A percentile compares a stretch with the other conserved stretches of the same genome.
phyloP scores from a whole-genome alignment of 2,888 invertebrate species.

The Meta bourneti region DNA sequence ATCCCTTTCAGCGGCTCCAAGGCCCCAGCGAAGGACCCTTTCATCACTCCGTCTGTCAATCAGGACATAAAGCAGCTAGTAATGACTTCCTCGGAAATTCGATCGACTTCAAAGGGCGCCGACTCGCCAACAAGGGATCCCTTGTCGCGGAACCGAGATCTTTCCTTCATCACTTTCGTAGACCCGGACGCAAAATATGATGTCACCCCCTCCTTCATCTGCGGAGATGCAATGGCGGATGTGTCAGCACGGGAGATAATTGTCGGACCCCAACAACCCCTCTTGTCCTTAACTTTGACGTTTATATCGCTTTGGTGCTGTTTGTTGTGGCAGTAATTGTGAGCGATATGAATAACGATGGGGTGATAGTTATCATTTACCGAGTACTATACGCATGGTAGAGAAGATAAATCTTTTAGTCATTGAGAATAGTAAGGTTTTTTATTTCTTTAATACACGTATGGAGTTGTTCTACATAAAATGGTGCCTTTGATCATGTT shows the following conservation, averaged over 20 bases:
- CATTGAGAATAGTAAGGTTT: too few species aligned
- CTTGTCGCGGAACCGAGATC: conserved; percentile 22
- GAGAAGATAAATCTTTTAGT: too few species aligned
- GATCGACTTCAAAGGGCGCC: conserved; percentile 65
- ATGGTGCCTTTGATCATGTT: too few species aligned
- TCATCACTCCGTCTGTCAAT: conserved; percentile 70
- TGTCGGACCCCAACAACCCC: background rate
- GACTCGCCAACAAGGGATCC: conserved; percentile 39
- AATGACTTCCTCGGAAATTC: conserved; percentile 60
- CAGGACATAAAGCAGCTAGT: conserved; percentile 67
- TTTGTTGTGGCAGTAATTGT: background rate
- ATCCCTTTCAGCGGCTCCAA: conserved; percentile 31
- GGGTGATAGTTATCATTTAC: background rate
- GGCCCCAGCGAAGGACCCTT: conserved; percentile 7
- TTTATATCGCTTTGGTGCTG: background rate
- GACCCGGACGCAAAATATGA: conserved; percentile 12
- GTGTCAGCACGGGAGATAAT: conserved; percentile 43
- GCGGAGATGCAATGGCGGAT: conserved; percentile 23
- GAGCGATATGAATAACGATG: background rate
- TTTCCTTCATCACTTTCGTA: conserved; percentile 15
- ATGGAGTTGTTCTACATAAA: too few species aligned
- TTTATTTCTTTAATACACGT: too few species aligned
- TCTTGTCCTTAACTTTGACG: background rate
- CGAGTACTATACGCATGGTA: too few species aligned
- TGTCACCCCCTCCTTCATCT: background rate